These are phyloP conservation scores for Rhincodon typus DNA, from an alignment of 2,797 vertebrate genomes.

Conservation along the genomic window DNA sequence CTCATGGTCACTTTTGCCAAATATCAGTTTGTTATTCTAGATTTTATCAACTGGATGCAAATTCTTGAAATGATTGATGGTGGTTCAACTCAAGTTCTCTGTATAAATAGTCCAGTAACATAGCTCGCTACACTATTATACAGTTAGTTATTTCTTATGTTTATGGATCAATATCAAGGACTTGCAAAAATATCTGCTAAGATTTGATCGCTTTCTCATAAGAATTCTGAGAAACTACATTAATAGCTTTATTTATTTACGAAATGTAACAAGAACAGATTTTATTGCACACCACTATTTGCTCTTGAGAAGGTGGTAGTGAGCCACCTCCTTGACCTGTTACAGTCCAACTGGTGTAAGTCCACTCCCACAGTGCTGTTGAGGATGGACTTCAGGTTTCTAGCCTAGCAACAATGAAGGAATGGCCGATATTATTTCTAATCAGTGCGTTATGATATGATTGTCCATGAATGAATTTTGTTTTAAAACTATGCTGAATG, in stretches of 20 bases:
- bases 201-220: neutral
- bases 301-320: neutral
- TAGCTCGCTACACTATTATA: neutral
- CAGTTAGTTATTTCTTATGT: neutral
- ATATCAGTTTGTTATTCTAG: neutral
- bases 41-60: neutral
- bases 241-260: neutral
- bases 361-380: neutral
- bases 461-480: neutral
- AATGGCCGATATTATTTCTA: neutral
- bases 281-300: neutral
- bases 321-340: neutral
- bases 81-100: neutral
- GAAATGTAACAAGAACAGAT: neutral
- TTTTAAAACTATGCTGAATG: neutral
- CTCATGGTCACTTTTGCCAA: neutral
- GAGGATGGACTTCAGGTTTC: neutral
- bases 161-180: neutral
- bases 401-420: neutral
- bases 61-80: neutral
- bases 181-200: neutral
- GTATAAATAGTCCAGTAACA: neutral
- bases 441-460: neutral
- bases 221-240: too few relatives aligned
- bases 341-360: neutral